These are phyloP conservation scores for Acrocephalus arundinaceus DNA, from an alignment of 2,113 vertebrate genomes.

Conservation along the genomic window DNA sequence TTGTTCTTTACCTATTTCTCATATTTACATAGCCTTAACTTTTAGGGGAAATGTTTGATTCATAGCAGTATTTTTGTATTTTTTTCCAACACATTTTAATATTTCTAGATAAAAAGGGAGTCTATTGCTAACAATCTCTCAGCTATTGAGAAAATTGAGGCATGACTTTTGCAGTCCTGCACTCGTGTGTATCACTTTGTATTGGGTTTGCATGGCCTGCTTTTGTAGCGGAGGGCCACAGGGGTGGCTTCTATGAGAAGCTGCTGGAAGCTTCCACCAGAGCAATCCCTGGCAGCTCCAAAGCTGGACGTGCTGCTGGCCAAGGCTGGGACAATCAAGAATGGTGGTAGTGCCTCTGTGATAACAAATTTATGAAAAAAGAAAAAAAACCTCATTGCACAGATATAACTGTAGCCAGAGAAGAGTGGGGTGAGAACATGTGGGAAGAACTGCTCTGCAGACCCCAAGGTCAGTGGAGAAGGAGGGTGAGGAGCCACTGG, in stretches of 20 bases:
- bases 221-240: background rate
- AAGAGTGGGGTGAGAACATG: background rate
- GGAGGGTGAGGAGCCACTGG: background rate
- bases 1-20: background rate
- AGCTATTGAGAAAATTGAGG: background rate
- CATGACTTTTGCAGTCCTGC: background rate
- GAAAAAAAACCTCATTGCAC: background rate
- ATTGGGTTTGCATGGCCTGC: background rate
- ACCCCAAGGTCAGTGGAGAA: background rate
- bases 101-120: background rate
- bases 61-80: background rate
- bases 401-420: background rate
- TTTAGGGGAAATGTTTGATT: background rate
- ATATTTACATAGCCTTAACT: background rate
- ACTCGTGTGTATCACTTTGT: background rate
- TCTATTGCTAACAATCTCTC: background rate
- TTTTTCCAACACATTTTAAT: background rate
- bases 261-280: background rate
- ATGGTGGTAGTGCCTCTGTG: background rate
- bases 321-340: background rate
- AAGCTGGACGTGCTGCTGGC: rapidly evolving
- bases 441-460: background rate
- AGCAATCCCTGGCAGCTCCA: background rate
- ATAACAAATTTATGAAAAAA: background rate
- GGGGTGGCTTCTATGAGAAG: background rate